Evolutionary conservation across 1,140 invertebrate species (phyloP).

Genomic region (Aphaenogaster rudis): DNA sequence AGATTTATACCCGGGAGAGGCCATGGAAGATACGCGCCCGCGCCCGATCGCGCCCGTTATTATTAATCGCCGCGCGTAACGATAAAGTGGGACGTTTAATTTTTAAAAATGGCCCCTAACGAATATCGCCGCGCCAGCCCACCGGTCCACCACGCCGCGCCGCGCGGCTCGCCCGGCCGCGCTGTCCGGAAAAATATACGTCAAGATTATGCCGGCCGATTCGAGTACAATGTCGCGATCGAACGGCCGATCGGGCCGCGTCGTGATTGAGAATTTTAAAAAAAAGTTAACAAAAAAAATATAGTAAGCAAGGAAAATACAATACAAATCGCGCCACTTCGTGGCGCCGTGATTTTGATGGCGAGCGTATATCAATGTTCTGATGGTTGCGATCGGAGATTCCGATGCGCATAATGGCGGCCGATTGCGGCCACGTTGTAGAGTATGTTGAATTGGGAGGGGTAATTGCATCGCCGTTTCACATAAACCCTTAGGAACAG

Average conservation of each 20-base stretch:
- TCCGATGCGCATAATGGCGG: conserved; percentile 28
- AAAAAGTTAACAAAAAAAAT: conserved; percentile 15
- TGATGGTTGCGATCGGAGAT: conserved; percentile 25
- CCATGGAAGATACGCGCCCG: conserved; percentile 74
- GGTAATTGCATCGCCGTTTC: conserved; percentile 41
- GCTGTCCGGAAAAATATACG: conserved; percentile 62
- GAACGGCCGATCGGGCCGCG: conserved; percentile 37
- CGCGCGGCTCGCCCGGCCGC: background rate
- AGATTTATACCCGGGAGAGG: conserved; percentile 77
- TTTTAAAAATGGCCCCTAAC: conserved; percentile 73
- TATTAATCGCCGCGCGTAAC: conserved; percentile 75
- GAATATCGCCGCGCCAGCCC: conserved; percentile 69
- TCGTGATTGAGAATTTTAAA: conserved; percentile 52
- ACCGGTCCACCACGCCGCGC: background rate
- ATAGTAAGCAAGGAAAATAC: conserved; percentile 24
- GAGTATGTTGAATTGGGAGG: background rate
- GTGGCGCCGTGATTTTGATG: conserved; percentile 46
- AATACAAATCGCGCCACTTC: conserved; percentile 21
- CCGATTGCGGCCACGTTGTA: background rate
- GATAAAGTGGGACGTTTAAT: conserved; percentile 77
- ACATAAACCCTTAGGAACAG: background rate
- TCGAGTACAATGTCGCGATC: conserved; percentile 59
- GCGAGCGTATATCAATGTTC: conserved; percentile 43
- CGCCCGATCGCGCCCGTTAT: conserved; percentile 74
- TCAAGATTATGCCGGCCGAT: conserved; percentile 62